A percentile compares a stretch with the other conserved stretches of the same genome.
Evolutionary conservation across 2,888 invertebrate species (phyloP).

Genomic region (Emmelina monodactyla): DNA sequence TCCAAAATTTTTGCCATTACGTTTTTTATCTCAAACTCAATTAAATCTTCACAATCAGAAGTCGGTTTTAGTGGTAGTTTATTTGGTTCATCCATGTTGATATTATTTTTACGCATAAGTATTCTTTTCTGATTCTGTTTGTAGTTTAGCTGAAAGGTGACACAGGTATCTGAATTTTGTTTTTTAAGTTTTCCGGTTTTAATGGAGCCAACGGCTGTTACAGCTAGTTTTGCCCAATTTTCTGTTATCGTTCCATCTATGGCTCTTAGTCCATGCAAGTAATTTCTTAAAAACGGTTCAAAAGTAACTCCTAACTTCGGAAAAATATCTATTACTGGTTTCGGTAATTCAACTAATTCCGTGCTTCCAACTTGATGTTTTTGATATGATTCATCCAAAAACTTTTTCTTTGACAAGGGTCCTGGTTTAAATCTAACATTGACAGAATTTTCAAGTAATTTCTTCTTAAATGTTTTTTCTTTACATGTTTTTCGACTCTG

Average conservation of each 20-base stretch:
- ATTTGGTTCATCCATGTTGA: conserved; percentile 9
- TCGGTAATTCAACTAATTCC: conserved; percentile 55
- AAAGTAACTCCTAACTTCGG: conserved; percentile 53
- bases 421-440: conserved; percentile 62
- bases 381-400: conserved; percentile 46
- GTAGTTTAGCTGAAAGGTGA: conserved; percentile 67
- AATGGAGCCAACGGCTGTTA: conserved; percentile 47
- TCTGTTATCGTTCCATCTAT: conserved; percentile 43
- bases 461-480: conserved; percentile 19
- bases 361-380: conserved; percentile 48
- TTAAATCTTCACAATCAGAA: too few species aligned
- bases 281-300: conserved; percentile 41
- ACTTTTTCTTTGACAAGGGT: conserved; percentile 56
- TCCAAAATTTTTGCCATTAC: conserved; percentile 63
- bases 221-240: conserved; percentile 65
- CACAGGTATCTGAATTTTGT: conserved; percentile 26
- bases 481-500: too few species aligned
- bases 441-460: conserved; percentile 34
- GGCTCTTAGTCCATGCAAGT: conserved; percentile 40
- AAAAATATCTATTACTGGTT: conserved; percentile 48
- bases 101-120: conserved; percentile 45
- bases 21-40: conserved; percentile 34
- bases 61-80: too few species aligned
- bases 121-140: conserved; percentile 64
- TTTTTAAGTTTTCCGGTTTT: conserved; percentile 23